Conservation (phyloP, 2,888 invertebrate species). For the Agriotes lineatus region DNA sequence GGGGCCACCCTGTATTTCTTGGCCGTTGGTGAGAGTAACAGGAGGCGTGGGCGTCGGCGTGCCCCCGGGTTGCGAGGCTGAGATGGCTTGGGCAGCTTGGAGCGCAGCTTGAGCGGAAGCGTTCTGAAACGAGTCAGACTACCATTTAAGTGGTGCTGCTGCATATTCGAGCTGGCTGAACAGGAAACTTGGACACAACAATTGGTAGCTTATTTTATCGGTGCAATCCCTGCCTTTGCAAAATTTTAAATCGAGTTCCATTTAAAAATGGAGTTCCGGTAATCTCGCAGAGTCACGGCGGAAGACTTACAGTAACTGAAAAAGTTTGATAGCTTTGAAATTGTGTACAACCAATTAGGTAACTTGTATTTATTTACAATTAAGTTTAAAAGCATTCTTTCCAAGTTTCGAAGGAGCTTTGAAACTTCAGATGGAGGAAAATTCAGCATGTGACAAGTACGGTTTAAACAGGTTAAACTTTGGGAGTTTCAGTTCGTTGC, state of each 20-base stretch:
- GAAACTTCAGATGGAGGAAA: constrained; percentile 12
- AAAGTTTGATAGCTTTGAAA: constrained; percentile 42
- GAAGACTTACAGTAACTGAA: constrained; percentile 40
- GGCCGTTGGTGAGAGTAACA: constrained; percentile 66
- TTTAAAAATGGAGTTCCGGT: constrained; percentile 13
- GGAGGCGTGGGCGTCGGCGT: constrained; percentile 72
- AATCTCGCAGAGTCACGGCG: background rate
- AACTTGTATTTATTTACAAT: constrained; percentile 41
- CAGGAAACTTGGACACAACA: too few species aligned
- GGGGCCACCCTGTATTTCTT: constrained; percentile 88
- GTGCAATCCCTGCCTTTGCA: background rate
- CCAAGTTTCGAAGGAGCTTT: constrained; percentile 22
- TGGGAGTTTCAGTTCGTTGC: too few species aligned
- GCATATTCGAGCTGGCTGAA: too few species aligned
- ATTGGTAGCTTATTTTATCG: background rate
- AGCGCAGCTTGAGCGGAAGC: constrained; percentile 88
- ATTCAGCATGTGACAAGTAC: constrained; percentile 9
- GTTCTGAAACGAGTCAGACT: constrained; percentile 73
- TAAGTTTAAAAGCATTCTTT: constrained; percentile 36
- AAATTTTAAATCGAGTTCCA: background rate
- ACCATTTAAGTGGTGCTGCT: constrained; percentile 19
- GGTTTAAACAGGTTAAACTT: background rate
- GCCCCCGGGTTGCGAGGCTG: constrained; percentile 73
- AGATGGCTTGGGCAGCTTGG: constrained; percentile 86
- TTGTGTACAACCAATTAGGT: constrained; percentile 37